A percentile compares a stretch with the other conserved stretches of the same genome.
Evolutionary conservation across 2,113 vertebrate species (phyloP).

Genomic region (Microtus ochrogaster): DNA sequence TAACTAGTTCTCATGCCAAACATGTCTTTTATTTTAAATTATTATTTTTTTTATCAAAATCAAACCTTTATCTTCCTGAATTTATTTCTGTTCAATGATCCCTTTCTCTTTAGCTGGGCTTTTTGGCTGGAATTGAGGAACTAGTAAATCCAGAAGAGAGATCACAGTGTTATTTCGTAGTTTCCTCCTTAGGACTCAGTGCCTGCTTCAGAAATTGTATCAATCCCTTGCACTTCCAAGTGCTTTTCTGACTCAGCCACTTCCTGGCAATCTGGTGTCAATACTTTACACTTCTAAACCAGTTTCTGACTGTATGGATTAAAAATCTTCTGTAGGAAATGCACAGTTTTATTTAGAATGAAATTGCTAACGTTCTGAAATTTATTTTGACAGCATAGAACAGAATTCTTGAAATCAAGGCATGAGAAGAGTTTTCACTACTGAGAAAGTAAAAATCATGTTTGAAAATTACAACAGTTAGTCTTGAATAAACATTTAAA

Average conservation of each 20-base stretch:
- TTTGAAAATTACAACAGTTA: not conserved
- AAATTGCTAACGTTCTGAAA: not conserved
- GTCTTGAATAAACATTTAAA: not conserved
- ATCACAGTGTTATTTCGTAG: not conserved
- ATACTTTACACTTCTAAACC: not conserved
- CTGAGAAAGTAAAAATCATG: not conserved
- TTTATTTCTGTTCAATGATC: not conserved
- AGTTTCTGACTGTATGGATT: constrained; percentile 4
- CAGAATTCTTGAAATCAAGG: constrained; percentile 9
- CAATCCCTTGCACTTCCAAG: not conserved
- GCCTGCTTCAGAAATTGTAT: not conserved
- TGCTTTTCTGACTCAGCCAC: not conserved
- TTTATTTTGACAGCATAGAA: not conserved
- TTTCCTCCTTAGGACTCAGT: not conserved
- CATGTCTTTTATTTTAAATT: not conserved
- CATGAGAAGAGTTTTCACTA: not conserved
- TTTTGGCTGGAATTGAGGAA: not conserved
- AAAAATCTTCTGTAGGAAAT: not conserved
- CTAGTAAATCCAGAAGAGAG: not conserved
- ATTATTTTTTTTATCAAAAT: not conserved
- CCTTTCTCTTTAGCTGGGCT: not conserved
- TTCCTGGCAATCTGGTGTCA: not conserved
- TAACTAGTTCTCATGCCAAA: constrained; percentile 7
- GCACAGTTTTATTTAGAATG: not conserved
- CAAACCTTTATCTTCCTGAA: not conserved